phyloP scores from a whole-genome alignment of 2,888 invertebrate species.

The Cepaea hortensis region DNA sequence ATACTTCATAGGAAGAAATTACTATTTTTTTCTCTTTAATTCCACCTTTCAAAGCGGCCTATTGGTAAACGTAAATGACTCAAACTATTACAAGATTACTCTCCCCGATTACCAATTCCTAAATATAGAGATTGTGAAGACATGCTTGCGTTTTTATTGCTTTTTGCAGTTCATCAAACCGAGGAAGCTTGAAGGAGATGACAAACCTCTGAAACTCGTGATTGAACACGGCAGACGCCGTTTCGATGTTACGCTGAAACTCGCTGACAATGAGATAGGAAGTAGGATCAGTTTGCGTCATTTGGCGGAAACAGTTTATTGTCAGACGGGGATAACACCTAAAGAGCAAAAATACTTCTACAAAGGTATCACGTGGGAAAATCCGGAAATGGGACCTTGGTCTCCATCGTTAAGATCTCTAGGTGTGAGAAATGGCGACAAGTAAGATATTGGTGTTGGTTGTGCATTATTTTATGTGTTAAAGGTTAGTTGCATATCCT shows the following conservation, averaged over 20 bases:
- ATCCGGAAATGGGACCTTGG: slow-evolving; percentile 42
- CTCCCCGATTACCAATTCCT: neutral
- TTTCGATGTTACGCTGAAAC: slow-evolving; percentile 13
- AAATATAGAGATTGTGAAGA: neutral
- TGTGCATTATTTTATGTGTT: neutral
- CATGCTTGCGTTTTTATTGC: too few relatives aligned
- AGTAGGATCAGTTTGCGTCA: slow-evolving; percentile 41
- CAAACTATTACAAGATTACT: neutral
- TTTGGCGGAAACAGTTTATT: slow-evolving; percentile 36
- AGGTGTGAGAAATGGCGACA: slow-evolving; percentile 43
- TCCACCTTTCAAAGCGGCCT: too few relatives aligned
- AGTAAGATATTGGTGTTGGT: slow-evolving; percentile 3
- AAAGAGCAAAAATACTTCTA: slow-evolving; percentile 40
- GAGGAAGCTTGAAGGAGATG: slow-evolving; percentile 17
- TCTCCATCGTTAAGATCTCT: slow-evolving; percentile 33
- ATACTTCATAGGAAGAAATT: too few relatives aligned
- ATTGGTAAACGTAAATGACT: too few relatives aligned
- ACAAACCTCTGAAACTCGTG: slow-evolving; percentile 22
- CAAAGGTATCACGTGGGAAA: slow-evolving; percentile 38
- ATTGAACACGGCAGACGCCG: slow-evolving; percentile 37
- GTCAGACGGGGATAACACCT: slow-evolving; percentile 35
- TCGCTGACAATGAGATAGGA: slow-evolving; percentile 32
- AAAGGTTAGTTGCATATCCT: too few relatives aligned
- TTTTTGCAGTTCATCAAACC: slow-evolving; percentile 24
- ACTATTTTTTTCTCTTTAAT: too few relatives aligned